phyloP scores from a whole-genome alignment of 2,888 invertebrate species.

The Villa cingulata region DNA sequence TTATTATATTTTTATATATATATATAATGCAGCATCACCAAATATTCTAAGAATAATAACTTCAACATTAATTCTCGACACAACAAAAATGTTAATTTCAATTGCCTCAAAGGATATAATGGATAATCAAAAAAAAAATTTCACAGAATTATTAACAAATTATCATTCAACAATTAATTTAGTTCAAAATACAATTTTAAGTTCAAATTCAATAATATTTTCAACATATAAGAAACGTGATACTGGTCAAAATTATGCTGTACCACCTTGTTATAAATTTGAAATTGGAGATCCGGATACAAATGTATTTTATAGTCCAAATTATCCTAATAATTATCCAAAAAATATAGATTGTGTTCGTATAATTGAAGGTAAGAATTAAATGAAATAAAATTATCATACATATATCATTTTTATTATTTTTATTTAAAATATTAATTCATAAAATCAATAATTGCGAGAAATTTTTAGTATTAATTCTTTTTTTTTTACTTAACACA shows the following conservation, averaged over 20 bases:
- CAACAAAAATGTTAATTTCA: too few species aligned
- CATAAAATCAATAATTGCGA: too few species aligned
- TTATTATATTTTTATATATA: too few species aligned
- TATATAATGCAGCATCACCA: too few species aligned
- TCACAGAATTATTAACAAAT: too few species aligned
- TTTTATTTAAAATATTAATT: too few species aligned
- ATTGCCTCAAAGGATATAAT: too few species aligned
- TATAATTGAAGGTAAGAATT: slow-evolving; percentile 48
- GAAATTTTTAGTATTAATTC: slow-evolving; percentile 2
- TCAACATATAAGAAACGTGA: slow-evolving; percentile 15
- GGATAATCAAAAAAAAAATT: too few species aligned
- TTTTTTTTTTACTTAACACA: slow-evolving; percentile 18
- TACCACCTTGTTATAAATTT: slow-evolving; percentile 43
- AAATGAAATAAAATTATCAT: too few species aligned
- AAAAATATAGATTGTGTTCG: slow-evolving; percentile 52
- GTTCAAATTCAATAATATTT: slow-evolving; percentile 1
- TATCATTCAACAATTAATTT: neutral
- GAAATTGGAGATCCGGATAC: slow-evolving; percentile 41
- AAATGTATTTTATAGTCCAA: slow-evolving; percentile 55
- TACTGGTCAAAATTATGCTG: slow-evolving; percentile 19
- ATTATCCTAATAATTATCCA: slow-evolving; percentile 52
- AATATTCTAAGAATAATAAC: too few species aligned
- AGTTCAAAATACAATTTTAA: neutral
- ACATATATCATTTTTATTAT: too few species aligned
- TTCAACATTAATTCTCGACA: too few species aligned